Evolutionary conservation across 2,888 invertebrate genomes (phyloP), one percentile per base, ranked within the genome.

Genomic region (Antheraea assamensis): DNA sequence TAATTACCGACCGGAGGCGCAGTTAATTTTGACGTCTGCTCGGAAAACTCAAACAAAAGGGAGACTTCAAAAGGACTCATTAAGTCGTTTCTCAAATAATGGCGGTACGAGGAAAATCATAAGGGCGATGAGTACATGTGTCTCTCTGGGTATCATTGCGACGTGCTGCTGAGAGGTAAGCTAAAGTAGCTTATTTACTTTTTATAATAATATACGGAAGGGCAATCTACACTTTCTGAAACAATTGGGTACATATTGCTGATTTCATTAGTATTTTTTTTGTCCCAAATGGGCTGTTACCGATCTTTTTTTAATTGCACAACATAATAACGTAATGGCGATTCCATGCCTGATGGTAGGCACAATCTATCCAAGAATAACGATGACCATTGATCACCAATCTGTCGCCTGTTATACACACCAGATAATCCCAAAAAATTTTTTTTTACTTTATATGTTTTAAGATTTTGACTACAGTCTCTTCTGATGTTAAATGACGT

Each of bases 1-100:
- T 86, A 88, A 86, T 87, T 86, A 89, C 83, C 82, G 81, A 77
- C 83, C 81, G 81, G 81, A 82, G 83, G 81, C 81, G 82, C 82
- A 83, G 83, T 83, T 83, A 83, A 83, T 82, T 83, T 81, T 82
- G 84, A 86, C 85, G 87, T 85, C 88, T 86, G 82, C 82, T 83
- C 78, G 79, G 82, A 84, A 85, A 90, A 88, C 88, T 89, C 87
- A 89, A 90, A 90, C 89, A 90, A 90, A 89, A 86, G 87, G 82
- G 81, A 81, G 82, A 83, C 87, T 85, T 89, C 88, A 88, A 90
- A 87, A 88, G 87, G 87, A 84, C 86, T 90, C 88, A 88, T 90
- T 89, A 90, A 88, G 87, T 87, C 83, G 81, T 83, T 86, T 79
- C 85, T 88, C 87, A 87, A 90, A 90, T 87, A 90, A 87, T 83